Percentiles rank a stretch among this genome's conserved stretches.
phyloP scores from a whole-genome alignment of 2,797 vertebrate genomes.

The Leptodactylus fallax region DNA sequence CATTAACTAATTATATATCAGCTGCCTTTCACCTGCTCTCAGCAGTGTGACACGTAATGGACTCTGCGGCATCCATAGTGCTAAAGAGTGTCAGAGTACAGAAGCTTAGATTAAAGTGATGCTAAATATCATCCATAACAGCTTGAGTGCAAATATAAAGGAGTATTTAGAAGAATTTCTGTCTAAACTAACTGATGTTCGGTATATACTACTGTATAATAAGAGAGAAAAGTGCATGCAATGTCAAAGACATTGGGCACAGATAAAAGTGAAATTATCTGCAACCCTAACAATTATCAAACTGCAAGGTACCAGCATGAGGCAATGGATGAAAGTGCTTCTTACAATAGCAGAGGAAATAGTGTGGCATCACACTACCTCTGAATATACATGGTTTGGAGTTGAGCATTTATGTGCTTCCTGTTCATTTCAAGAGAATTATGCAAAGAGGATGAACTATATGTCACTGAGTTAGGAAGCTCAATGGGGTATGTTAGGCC shows the following conservation, averaged over 20 bases:
- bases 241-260: slow-evolving; percentile 17
- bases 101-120: slow-evolving; percentile 24
- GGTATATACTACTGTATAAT: not conserved
- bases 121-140: slow-evolving; percentile 16
- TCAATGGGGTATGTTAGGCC: slow-evolving; percentile 21
- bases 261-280: slow-evolving; percentile 14
- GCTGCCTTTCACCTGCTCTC: slow-evolving; percentile 6
- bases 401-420: slow-evolving; percentile 33
- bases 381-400: slow-evolving; percentile 39
- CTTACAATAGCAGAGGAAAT: slow-evolving; percentile 31
- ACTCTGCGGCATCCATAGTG: not conserved
- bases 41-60: slow-evolving; percentile 17
- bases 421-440: slow-evolving; percentile 39
- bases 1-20: slow-evolving; percentile 26
- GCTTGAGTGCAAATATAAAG: slow-evolving; percentile 23
- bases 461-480: slow-evolving; percentile 30
- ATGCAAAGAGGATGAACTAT: slow-evolving; percentile 30
- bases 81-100: not conserved
- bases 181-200: not conserved
- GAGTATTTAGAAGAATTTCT: slow-evolving; percentile 23
- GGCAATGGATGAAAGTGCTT: slow-evolving; percentile 15
- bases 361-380: slow-evolving; percentile 23
- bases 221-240: slow-evolving; percentile 8
- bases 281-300: slow-evolving; percentile 37
- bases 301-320: slow-evolving; percentile 28